Conservation (phyloP, 2,797 vertebrate genomes). For the Spinibarbus caldwelli region DNA sequence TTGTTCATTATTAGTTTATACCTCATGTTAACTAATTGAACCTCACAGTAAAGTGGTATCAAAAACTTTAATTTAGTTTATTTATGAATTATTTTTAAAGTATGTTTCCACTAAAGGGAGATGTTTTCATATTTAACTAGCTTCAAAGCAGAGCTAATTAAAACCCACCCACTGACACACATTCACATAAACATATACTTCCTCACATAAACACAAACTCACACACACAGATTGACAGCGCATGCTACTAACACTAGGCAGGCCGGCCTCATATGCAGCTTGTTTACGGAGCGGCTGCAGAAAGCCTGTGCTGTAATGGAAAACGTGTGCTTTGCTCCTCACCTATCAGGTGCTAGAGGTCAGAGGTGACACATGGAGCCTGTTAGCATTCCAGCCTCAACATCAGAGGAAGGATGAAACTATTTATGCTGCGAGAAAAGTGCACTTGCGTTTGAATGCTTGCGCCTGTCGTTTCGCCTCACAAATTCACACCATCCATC, state of each 20-base stretch:
- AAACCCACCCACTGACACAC: background rate
- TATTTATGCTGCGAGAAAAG: conserved; percentile 28
- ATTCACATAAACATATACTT: conserved; percentile 20
- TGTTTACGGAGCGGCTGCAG: conserved; percentile 39
- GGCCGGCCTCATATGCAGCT: conserved; percentile 12
- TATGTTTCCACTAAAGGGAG: background rate
- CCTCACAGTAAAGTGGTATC: background rate
- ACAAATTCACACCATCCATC: conserved; percentile 38
- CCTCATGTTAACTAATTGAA: background rate
- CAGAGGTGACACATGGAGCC: conserved; percentile 76
- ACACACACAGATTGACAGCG: conserved; percentile 39
- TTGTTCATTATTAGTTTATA: background rate
- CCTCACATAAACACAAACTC: conserved; percentile 25
- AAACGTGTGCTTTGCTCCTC: conserved; percentile 69
- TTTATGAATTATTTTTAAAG: background rate
- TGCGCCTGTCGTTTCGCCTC: conserved; percentile 60
- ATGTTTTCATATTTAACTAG: background rate
- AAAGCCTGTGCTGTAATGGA: conserved; percentile 47
- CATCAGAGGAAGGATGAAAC: conserved; percentile 62
- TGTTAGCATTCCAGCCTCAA: conserved; percentile 74
- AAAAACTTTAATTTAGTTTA: background rate
- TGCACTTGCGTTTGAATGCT: conserved; percentile 51
- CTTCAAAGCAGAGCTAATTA: background rate
- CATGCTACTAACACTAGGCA: conserved; percentile 36
- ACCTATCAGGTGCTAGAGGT: conserved; percentile 78